phyloP scores from a whole-genome alignment of 2,113 vertebrate species.

The Halcyon malimbica region DNA sequence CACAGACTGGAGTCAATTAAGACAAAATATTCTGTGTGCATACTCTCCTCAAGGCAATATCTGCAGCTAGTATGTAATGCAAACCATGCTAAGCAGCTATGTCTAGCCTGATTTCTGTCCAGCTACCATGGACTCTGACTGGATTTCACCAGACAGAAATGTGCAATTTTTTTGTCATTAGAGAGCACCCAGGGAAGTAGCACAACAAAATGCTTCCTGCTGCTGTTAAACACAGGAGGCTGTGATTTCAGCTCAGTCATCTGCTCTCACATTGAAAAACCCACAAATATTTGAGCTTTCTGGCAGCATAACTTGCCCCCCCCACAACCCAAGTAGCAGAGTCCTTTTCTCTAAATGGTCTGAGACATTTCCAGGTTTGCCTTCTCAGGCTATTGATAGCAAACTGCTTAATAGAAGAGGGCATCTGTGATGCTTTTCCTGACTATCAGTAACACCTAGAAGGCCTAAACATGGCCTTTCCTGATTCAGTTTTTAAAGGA shows the following conservation, averaged over 20 bases:
- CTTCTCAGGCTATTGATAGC: constrained; percentile 68
- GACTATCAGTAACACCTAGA: constrained; percentile 65
- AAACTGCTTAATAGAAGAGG: constrained; percentile 70
- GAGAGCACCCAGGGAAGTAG: constrained; percentile 75
- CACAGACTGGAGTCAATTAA: constrained; percentile 62
- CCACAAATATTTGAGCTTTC: constrained; percentile 73
- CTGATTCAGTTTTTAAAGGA: constrained; percentile 42
- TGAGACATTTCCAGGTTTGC: constrained; percentile 68
- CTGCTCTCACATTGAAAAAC: constrained; percentile 60
- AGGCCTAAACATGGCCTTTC: constrained; percentile 41
- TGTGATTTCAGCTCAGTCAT: constrained; percentile 70
- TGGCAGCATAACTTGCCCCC: constrained; percentile 44
- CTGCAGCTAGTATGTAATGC: constrained; percentile 64
- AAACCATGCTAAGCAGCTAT: constrained; percentile 67
- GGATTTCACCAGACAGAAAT: constrained; percentile 76
- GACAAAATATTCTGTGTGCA: constrained; percentile 60
- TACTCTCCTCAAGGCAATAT: constrained; percentile 59
- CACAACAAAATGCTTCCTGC: constrained; percentile 80
- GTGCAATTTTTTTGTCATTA: constrained; percentile 68
- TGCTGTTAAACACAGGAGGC: constrained; percentile 57
- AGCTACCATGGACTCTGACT: constrained; percentile 62
- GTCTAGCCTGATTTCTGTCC: constrained; percentile 62
- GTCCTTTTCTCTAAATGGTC: constrained; percentile 60
- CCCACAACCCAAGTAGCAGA: not conserved
- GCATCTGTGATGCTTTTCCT: constrained; percentile 67